Evolutionary conservation across 2,113 vertebrate genomes (phyloP).

Genomic region (Paedocypris sp.): DNA sequence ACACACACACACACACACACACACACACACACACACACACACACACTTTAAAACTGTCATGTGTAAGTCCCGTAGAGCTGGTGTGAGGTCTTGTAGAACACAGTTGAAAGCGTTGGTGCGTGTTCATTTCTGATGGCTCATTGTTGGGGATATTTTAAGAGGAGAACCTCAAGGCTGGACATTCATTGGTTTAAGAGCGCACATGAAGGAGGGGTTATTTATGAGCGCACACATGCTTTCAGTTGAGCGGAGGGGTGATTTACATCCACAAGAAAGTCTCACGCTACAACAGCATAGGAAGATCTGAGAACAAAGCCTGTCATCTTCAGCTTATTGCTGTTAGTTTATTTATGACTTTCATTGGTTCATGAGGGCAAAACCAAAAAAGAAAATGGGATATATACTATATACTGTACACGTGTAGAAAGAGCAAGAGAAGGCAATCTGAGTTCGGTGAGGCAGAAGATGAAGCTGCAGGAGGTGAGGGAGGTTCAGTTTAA

Average conservation of each 20-base stretch:
- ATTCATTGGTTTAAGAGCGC: slow-evolving; percentile 21
- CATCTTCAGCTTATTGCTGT: background rate
- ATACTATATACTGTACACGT: too few species aligned
- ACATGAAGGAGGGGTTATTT: slow-evolving; percentile 19
- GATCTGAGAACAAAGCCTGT: slow-evolving; percentile 1
- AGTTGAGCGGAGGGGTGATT: slow-evolving; percentile 13
- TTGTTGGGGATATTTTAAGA: slow-evolving; percentile 48
- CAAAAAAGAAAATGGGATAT: background rate
- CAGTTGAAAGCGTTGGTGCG: too few species aligned
- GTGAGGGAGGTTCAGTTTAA: slow-evolving; percentile 10
- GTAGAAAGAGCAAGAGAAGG: background rate
- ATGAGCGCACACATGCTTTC: slow-evolving; percentile 26
- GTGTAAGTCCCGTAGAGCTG: too few species aligned
- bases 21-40: too few species aligned
- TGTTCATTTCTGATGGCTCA: slow-evolving; percentile 37
- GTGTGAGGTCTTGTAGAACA: too few species aligned
- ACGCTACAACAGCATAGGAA: background rate
- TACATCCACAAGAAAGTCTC: slow-evolving; percentile 27
- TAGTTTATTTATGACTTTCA: slow-evolving; percentile 8
- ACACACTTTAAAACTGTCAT: too few species aligned
- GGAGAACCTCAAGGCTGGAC: slow-evolving; percentile 23
- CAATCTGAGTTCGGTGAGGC: background rate
- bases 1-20: too few species aligned
- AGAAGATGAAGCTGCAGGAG: background rate
- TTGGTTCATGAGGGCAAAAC: background rate